phyloP scores from a whole-genome alignment of 2,888 invertebrate species.

The Stenichneumon culpator region DNA sequence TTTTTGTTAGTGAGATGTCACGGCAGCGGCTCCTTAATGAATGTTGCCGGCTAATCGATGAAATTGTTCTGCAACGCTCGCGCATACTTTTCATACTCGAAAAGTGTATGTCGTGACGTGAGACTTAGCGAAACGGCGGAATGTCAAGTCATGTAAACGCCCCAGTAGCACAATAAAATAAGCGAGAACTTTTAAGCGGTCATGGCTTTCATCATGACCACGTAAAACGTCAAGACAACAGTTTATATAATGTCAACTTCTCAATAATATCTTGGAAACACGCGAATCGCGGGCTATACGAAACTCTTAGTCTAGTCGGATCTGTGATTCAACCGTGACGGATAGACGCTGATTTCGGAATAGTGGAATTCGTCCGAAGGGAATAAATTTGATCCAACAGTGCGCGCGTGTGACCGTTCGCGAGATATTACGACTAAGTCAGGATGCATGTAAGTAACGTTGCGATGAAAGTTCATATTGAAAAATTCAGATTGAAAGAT shows the following conservation, averaged over 20 bases:
- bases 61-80: background rate
- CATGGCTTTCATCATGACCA: conserved; percentile 35
- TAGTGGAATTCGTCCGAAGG: background rate
- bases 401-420: background rate
- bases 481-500: background rate
- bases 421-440: background rate
- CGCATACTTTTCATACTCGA: background rate
- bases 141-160: conserved; percentile 56
- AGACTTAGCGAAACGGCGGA: conserved; percentile 20
- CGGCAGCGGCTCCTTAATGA: background rate
- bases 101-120: conserved; percentile 8
- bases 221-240: conserved; percentile 28
- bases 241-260: conserved; percentile 48
- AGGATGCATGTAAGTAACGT: conserved; percentile 60
- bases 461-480: background rate
- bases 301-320: conserved; percentile 35
- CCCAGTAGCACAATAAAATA: conserved; percentile 13
- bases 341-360: background rate
- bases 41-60: background rate
- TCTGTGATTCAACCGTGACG: conserved; percentile 1
- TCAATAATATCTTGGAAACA: conserved; percentile 13
- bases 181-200: conserved; percentile 18
- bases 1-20: background rate
- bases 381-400: background rate
- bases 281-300: conserved; percentile 24